Base-by-base conservation (phyloP, 2,113 vertebrate species). In the Thamnaconus septentrionalis region DNA sequence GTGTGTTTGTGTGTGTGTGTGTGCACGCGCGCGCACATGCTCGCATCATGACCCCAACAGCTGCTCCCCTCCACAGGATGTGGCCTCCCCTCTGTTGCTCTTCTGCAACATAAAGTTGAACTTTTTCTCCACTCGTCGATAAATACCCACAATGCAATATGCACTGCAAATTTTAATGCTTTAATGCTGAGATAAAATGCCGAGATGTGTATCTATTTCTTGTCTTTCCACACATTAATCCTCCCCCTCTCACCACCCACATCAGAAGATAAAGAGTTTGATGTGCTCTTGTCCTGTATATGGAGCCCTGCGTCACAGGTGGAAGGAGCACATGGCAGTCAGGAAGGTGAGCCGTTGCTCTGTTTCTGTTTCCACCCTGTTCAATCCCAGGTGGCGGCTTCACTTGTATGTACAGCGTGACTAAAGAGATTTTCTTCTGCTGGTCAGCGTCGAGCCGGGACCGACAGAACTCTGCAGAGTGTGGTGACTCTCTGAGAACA, bases 251-350 rank as follows among this genome's bases (percentile, higher is more conserved):
- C 9, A 58, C 39, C 4, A 18, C 18, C 8, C 43, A 45, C 41
- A 80, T 8, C 70, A 96, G 94, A 91, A 56, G 76, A 85, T 31
- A 96, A 95, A 74, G 90, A 93, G 61, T 97, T 93, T 52, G 95
- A 98, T 57, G 95, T 94, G 0, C 94, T 98, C 62, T 77, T 98
- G 60, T 96, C 96, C 0, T 93, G 92, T 49, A 92, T 91, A 12
- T 92, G 91, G 77, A 12, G 56, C 11, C 66, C 67, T 51, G 63
- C 66, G 51, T 50, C 53, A 18, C 41, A 62, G 8, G 50, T 0
- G 18, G 45, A 67, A 43, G 11, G 62, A 49, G 42, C 42, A 41
- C 9, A 43, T 4, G 11, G 10, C 5, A 39, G 72, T 52, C 59
- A 61, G 4, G 39, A 76, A 61, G 70, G 83, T 88, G 31, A 7